Conservation (phyloP, 92 coral and sea anemone species). For the Umimayanthus chanpuru region DNA sequence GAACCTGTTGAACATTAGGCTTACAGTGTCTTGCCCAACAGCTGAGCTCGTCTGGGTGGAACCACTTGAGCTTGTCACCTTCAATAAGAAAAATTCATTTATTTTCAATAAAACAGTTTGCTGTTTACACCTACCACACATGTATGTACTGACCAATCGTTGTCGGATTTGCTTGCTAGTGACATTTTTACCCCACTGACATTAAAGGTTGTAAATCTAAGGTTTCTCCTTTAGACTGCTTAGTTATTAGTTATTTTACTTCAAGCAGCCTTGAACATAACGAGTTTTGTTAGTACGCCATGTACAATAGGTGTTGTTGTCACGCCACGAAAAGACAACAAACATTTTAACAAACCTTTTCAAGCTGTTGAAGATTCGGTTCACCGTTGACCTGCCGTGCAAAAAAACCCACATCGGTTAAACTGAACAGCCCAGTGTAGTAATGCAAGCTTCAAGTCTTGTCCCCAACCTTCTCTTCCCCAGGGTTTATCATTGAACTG, state of each 20-base stretch:
- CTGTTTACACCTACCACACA: background rate
- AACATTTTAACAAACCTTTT: conserved; percentile 19
- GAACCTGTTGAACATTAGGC: background rate
- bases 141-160: background rate
- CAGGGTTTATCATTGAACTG: no score
- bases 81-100: background rate
- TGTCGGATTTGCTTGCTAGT: background rate
- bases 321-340: background rate
- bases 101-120: no score
- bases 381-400: background rate
- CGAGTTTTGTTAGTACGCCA: no score
- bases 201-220: no score
- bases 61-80: background rate
- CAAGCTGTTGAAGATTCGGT: conserved; percentile 17
- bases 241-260: no score
- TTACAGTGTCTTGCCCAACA: conserved; percentile 9
- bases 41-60: background rate
- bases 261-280: no score
- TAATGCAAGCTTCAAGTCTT: background rate
- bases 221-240: background rate
- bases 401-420: background rate
- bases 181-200: no score
- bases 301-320: background rate
- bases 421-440: background rate
- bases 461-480: no score